Base-by-base conservation (phyloP, 2,113 vertebrate genomes). In the Nipponia nippon region DNA sequence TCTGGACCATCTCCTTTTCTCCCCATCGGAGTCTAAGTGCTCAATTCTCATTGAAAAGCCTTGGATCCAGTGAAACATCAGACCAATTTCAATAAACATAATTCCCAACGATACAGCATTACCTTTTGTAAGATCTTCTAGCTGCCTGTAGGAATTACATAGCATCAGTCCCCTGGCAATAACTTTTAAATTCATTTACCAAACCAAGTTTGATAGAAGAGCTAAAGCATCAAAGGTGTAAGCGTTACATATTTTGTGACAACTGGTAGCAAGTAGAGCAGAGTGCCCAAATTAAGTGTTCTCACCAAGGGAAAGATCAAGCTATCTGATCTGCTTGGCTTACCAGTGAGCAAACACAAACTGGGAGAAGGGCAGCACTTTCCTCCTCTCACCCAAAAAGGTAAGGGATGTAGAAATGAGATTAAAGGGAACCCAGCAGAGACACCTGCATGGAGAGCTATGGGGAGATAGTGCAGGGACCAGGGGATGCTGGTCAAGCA, bases 201-300 rank as follows among this genome's bases (percentile, higher is more conserved):
- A 92, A 72, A 83, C 4, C 25, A 34, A 22, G 19, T 29, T 10
- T 61, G 40, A 72, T 15, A 44, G 47, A 79, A 46, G 10, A 86
- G 6, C 5, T 59, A 3, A 79, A 63, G 26, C 3, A 4, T 52
- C n/a, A 44, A 36, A 81, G 10, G 2, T 11, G 0, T 3, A 27
- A 46, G 5, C 1, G 9, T 13, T n/a, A 17, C 0, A 0, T 5
- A 32, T 58, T 84, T 59, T 55, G 61, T 50, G 78, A 55, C 32
- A 72, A 44, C 30, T 65, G 40, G 58, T 7, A 59, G 83, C 34
- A 92, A 53, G 34, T 7, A 93, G 30, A 83, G 62, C 69, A 66
- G 18, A 78, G 13, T 2, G 14, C 38, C 22, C 36, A 2, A 40
- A 59, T 36, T 6, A 49, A 80, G 49, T 1, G 10, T 32, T 44